A percentile compares a stretch with the other conserved stretches of the same genome.
These are phyloP conservation scores for Stegostoma tigrinum DNA, from an alignment of 2,113 vertebrate genomes.

Conservation along the genomic window DNA sequence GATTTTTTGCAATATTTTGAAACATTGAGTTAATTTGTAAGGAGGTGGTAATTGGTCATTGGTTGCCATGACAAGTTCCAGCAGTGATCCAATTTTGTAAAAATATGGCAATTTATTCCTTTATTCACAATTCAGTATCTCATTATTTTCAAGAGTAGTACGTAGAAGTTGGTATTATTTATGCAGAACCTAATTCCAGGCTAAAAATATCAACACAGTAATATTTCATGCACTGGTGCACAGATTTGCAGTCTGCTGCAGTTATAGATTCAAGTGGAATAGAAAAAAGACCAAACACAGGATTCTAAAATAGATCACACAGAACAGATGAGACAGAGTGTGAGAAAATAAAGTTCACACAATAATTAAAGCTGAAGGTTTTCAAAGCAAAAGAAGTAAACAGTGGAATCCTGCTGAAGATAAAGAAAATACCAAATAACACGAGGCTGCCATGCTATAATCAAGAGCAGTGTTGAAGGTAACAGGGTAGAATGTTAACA, in stretches of 20 bases:
- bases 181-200: neutral
- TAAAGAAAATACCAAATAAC: neutral
- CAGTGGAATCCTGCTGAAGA: neutral
- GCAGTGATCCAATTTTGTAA: neutral
- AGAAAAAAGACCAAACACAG: neutral
- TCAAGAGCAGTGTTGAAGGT: neutral
- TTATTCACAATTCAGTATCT: neutral
- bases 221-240: neutral
- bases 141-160: neutral
- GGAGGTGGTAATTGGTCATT: neutral
- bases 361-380: neutral
- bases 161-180: neutral
- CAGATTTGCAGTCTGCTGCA: neutral
- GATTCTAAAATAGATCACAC: neutral
- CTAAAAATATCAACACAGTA: neutral
- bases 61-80: neutral
- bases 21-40: neutral
- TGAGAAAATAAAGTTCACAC: neutral
- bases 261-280: neutral
- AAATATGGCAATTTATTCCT: neutral
- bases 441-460: neutral
- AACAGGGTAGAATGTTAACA: neutral
- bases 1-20: neutral
- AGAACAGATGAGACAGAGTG: neutral
- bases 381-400: neutral